Evolutionary conservation across 2,797 vertebrate genomes (phyloP), one percentile per base, ranked within the genome.

Genomic region (Cuniculus paca): DNA sequence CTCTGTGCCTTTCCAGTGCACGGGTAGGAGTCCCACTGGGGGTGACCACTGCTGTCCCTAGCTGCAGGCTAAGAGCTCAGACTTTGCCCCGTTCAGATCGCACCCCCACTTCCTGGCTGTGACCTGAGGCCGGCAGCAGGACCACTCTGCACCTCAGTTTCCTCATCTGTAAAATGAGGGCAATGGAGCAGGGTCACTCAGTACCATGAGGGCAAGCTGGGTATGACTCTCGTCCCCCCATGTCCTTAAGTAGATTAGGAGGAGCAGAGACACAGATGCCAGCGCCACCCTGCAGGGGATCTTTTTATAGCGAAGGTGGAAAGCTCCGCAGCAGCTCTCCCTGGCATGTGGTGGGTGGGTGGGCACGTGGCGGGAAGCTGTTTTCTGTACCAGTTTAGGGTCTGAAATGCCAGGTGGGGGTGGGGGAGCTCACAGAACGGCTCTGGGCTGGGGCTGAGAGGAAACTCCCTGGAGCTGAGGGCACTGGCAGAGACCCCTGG

Each of bases 291-390:
- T 89, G 90, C 96, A 93, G 93, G 95, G 96, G 96, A 65, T 96
- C 97, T 98, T 98, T 98, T 98, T 97, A 97, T 97, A 97, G 97
- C 84, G 77, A 96, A 97, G 93, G 94, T 95, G 45, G 88, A 50
- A 52, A 91, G 1, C 34, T 31, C 84, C 20, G 42, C 45, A 78
- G 91, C 86, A 28, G 68, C 90, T 74, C 95, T 92, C 74, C 60
- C 77, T 85, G 94, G 91, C 89, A 54, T 61, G 68, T 7, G 9
- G 97, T 97, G 93, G 97, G 97, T 85, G 96, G 94, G 90, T 77
- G 48, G 75, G 88, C 72, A 12, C 16, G 0, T 72, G 60, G 88
- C 72, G 39, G 93, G 93, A 86, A 96, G 95, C 94, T 94, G 74
- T 87, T 95, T 95, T 96, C 93, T 94, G 91, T 68, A 79, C 60